phyloP scores from a whole-genome alignment of 2,113 vertebrate genomes.

The Nannospalax galili region DNA sequence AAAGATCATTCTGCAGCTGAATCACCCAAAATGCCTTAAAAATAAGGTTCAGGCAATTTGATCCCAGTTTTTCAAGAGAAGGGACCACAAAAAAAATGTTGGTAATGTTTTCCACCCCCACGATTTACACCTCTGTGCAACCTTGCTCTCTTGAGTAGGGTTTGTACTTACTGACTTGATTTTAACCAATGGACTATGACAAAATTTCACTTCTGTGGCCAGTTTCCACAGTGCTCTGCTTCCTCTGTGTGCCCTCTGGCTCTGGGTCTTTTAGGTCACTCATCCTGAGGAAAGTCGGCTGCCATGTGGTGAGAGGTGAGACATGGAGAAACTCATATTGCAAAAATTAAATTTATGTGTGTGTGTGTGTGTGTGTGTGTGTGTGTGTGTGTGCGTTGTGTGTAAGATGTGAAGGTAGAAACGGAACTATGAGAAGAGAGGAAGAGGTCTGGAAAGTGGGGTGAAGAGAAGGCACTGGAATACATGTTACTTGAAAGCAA shows the following conservation, averaged over 20 bases:
- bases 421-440: too few relatives aligned
- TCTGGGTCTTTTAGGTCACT: background rate
- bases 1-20: background rate
- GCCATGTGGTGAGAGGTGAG: background rate
- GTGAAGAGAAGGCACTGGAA: background rate
- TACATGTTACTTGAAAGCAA: too few relatives aligned
- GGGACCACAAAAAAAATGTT: background rate
- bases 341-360: background rate
- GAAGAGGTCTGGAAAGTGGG: background rate
- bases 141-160: too few relatives aligned
- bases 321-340: background rate
- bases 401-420: background rate
- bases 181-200: background rate
- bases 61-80: constrained; percentile 9
- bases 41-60: background rate
- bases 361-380: background rate
- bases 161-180: background rate
- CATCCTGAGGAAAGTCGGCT: background rate
- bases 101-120: background rate
- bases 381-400: background rate
- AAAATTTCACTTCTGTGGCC: background rate
- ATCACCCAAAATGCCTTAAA: background rate
- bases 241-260: background rate
- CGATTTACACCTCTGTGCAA: background rate
- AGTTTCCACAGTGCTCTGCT: background rate